Percentiles rank a stretch among this genome's conserved stretches.
Conservation (phyloP, 2,797 vertebrate genomes). For the Petrocephalus sullivani region DNA sequence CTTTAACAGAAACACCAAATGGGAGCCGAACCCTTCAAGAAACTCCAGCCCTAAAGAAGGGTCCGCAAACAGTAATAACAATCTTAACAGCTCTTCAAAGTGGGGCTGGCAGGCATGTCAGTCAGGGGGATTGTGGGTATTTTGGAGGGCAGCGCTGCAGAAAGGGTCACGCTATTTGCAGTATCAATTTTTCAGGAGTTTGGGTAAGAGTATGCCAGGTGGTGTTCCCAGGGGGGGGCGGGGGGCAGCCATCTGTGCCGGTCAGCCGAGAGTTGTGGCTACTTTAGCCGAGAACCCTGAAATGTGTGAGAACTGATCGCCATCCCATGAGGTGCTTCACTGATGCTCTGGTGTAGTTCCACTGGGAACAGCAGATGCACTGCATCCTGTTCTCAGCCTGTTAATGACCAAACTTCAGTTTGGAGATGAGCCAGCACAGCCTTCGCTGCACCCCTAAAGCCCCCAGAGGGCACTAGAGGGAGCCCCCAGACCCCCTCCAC, state of each 20-base stretch:
- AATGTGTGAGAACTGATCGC: background rate
- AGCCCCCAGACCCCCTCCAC: background rate
- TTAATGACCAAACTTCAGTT: background rate
- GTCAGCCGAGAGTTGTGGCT: too few relatives aligned
- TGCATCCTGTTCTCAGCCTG: background rate
- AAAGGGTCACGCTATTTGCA: background rate
- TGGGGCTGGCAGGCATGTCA: background rate
- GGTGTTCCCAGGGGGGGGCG: background rate
- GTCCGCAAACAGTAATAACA: background rate
- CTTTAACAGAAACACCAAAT: background rate
- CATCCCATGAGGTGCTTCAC: background rate
- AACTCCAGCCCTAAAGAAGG: background rate
- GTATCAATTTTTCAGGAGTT: background rate
- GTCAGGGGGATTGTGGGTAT: background rate
- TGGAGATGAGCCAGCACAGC: background rate
- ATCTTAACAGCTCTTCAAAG: background rate
- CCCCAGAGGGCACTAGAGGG: background rate
- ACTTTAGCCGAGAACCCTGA: background rate
- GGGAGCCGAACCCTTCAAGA: background rate
- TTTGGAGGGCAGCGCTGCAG: background rate
- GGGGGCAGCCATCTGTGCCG: too few relatives aligned
- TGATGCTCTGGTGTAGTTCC: background rate
- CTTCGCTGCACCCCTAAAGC: background rate
- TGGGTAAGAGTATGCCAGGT: background rate
- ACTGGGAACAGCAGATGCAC: background rate